A percentile compares a stretch with the other conserved stretches of the same genome.
phyloP scores from a whole-genome alignment of 1,140 invertebrate species.

The Ctenoplectra terminalis region DNA sequence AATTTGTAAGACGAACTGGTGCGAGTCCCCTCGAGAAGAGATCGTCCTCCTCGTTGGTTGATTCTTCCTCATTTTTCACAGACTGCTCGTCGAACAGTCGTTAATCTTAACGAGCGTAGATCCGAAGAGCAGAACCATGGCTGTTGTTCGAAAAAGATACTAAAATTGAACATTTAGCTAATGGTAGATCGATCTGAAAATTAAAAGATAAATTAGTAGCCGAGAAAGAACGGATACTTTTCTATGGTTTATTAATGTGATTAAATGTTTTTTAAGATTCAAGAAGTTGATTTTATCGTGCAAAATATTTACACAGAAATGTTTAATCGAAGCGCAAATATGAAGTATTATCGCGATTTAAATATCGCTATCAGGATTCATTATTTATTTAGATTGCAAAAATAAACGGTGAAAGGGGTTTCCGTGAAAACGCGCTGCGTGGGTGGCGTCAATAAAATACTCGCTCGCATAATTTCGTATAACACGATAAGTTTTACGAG shows the following conservation, averaged over 20 bases:
- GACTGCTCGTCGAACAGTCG: constrained; percentile 53
- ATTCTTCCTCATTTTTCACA: constrained; percentile 33
- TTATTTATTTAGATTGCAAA: not conserved
- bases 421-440: not conserved
- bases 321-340: no score
- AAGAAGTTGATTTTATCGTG: no score
- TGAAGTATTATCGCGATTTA: not conserved
- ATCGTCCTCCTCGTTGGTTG: constrained; percentile 29
- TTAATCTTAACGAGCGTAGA: constrained; percentile 62
- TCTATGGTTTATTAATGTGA: no score
- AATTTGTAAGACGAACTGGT: constrained; percentile 6
- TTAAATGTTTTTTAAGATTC: no score
- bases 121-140: constrained; percentile 22
- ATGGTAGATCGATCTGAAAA: no score
- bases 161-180: no score
- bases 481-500: not conserved
- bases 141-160: no score
- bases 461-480: not conserved
- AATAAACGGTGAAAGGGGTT: constrained; percentile 20
- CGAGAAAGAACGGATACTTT: no score
- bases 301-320: no score
- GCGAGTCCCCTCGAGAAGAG: not conserved
- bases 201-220: no score
- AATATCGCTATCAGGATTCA: no score
- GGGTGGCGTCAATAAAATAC: constrained; percentile 16